Percentiles rank a stretch among this genome's conserved stretches.
These are phyloP conservation scores for Scolopax rusticola DNA, from an alignment of 2,797 vertebrate species.

Conservation along the genomic window DNA sequence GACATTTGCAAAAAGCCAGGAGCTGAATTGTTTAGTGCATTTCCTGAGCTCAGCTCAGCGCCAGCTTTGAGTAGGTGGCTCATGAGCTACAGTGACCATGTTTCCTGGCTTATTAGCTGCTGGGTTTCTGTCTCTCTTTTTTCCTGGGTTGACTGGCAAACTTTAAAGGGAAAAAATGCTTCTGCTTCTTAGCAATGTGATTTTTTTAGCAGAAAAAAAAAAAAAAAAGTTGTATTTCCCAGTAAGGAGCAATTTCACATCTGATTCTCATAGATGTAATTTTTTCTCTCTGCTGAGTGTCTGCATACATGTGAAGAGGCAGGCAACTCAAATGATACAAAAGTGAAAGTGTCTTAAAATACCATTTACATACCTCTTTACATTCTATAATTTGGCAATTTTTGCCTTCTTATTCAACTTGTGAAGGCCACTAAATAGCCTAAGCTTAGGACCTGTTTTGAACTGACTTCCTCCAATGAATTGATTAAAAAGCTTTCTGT, in stretches of 20 bases:
- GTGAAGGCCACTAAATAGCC: background rate
- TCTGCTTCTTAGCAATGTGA: background rate
- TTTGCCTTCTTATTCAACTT: background rate
- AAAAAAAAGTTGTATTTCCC: background rate
- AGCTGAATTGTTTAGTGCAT: background rate
- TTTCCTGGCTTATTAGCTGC: background rate
- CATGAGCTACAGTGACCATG: background rate
- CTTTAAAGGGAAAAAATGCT: background rate
- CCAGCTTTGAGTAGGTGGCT: conserved; percentile 34
- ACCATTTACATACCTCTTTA: background rate
- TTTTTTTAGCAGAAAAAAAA: background rate
- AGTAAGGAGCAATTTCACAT: background rate
- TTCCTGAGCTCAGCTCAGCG: background rate
- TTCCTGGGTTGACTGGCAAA: background rate
- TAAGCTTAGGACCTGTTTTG: background rate
- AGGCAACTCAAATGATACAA: background rate
- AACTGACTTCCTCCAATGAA: background rate
- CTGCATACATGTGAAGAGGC: background rate
- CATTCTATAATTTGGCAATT: background rate
- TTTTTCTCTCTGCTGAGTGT: background rate
- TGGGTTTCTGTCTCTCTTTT: background rate
- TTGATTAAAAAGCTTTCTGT: background rate
- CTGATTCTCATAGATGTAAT: background rate
- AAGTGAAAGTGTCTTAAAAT: background rate
- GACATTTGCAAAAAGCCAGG: conserved; percentile 7